Evolutionary conservation across 1,140 invertebrate species (phyloP).

Genomic region (Hestina assimilis): DNA sequence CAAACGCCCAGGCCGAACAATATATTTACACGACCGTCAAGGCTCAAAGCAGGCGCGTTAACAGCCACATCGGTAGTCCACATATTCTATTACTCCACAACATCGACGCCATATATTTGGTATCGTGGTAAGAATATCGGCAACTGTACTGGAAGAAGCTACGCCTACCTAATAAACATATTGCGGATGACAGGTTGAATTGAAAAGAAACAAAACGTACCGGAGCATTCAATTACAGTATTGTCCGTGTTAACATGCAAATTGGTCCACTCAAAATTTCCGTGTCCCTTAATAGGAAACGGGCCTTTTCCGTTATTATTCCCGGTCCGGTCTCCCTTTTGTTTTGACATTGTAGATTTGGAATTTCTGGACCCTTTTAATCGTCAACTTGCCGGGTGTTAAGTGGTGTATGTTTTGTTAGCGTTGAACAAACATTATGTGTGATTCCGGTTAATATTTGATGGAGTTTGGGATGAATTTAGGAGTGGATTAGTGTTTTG

Average conservation of each 20-base stretch:
- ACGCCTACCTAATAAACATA: too few relatives aligned
- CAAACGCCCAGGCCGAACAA: too few relatives aligned
- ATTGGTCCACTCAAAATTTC: slow-evolving; percentile 59
- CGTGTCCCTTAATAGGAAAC: slow-evolving; percentile 60
- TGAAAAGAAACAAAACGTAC: slow-evolving; percentile 26
- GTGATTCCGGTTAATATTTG: slow-evolving; percentile 24
- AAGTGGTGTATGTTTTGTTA: slow-evolving; percentile 52
- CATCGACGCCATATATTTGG: too few relatives aligned
- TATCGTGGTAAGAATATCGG: too few relatives aligned
- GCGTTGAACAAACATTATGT: slow-evolving; percentile 30
- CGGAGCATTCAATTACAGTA: slow-evolving; percentile 55
- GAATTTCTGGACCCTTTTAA: slow-evolving; percentile 48
- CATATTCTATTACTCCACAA: too few relatives aligned
- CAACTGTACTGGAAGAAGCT: too few relatives aligned
- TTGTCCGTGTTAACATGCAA: slow-evolving; percentile 67
- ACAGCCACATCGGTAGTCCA: too few relatives aligned
- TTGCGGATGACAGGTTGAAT: too few relatives aligned
- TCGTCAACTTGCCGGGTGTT: slow-evolving; percentile 42
- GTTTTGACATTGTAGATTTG: slow-evolving; percentile 59
- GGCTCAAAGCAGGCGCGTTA: too few relatives aligned
- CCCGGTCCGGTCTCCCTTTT: slow-evolving; percentile 39
- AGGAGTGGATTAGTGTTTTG: slow-evolving; percentile 1
- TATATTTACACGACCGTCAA: too few relatives aligned
- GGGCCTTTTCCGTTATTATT: slow-evolving; percentile 55
- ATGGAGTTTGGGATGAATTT: slow-evolving; percentile 24